Percentiles rank a stretch among this genome's conserved stretches.
Conservation (phyloP, 2,888 invertebrate genomes). For the Latrodectus elegans region DNA sequence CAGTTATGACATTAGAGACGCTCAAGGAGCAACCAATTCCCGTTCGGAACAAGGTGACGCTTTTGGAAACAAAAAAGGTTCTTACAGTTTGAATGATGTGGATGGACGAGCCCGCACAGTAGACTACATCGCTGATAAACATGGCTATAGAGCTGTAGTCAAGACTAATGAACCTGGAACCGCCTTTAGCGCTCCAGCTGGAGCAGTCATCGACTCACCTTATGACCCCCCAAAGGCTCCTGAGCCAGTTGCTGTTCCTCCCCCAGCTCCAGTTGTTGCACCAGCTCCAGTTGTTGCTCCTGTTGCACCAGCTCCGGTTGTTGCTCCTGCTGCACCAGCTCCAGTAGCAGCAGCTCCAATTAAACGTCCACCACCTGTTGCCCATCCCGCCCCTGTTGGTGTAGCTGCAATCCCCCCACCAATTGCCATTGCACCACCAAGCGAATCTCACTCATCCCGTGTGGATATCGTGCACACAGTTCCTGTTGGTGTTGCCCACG, state of each 20-base stretch:
- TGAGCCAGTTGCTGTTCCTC: not conserved
- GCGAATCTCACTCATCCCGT: not conserved
- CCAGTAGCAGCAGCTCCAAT: constrained; percentile 2
- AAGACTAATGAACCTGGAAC: constrained; percentile 64
- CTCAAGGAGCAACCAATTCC: constrained; percentile 62
- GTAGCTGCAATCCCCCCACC: not conserved
- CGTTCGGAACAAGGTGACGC: constrained; percentile 59
- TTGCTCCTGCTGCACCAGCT: not conserved
- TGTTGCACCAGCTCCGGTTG: not conserved
- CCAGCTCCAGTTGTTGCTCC: not conserved
- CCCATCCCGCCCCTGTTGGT: constrained; percentile 20
- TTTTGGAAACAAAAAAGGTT: constrained; percentile 65
- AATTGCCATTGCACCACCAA: not conserved
- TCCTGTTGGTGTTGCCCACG: not conserved
- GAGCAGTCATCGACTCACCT: constrained; percentile 25
- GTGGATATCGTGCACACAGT: not conserved
- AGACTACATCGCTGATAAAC: constrained; percentile 65
- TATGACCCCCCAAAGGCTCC: constrained; percentile 25
- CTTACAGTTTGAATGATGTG: constrained; percentile 62
- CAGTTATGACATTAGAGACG: constrained; percentile 67
- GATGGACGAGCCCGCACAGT: constrained; percentile 68
- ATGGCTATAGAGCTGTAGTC: constrained; percentile 33
- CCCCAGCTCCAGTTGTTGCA: not conserved
- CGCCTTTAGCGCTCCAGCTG: constrained; percentile 28
- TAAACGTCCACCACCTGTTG: constrained; percentile 12